Evolutionary conservation across 2,797 vertebrate species (phyloP).

Genomic region (Protosalanx chinensis): DNA sequence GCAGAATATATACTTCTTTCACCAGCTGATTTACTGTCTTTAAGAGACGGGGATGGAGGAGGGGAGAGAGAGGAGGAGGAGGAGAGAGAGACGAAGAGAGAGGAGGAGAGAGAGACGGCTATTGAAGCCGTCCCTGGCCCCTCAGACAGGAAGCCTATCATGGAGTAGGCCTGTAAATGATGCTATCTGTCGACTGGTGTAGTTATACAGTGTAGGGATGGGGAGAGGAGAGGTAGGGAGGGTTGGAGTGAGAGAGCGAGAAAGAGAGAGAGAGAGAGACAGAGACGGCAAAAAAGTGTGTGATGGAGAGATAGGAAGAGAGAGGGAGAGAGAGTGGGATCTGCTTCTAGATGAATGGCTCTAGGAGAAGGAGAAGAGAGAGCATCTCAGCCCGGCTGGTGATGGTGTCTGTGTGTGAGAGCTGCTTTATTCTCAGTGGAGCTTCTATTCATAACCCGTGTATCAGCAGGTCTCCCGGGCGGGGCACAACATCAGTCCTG

Average conservation of each 20-base stretch:
- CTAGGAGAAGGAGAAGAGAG: too few species aligned
- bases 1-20: conserved; percentile 76
- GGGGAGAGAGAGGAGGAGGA: conserved; percentile 35
- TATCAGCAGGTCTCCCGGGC: conserved; percentile 39
- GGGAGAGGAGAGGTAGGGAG: conserved; percentile 28
- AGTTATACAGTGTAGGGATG: conserved; percentile 47
- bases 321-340: background rate
- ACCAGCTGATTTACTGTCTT: conserved; percentile 79
- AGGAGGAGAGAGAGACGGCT: conserved; percentile 30
- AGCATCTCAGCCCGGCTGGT: conserved; percentile 41
- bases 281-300: conserved; percentile 22
- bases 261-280: conserved; percentile 13
- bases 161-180: conserved; percentile 44
- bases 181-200: conserved; percentile 54
- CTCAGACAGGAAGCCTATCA: conserved; percentile 45
- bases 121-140: conserved; percentile 38
- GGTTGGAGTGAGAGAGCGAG: conserved; percentile 12
- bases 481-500: conserved; percentile 40
- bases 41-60: conserved; percentile 58
- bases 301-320: conserved; percentile 20
- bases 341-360: too few species aligned
- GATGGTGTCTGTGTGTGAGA: conserved; percentile 41
- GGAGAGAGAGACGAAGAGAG: conserved; percentile 5
- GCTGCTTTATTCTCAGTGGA: conserved; percentile 53
- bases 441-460: conserved; percentile 48